phyloP scores from a whole-genome alignment of 2,113 vertebrate species.

The Leucopsar rothschildi region DNA sequence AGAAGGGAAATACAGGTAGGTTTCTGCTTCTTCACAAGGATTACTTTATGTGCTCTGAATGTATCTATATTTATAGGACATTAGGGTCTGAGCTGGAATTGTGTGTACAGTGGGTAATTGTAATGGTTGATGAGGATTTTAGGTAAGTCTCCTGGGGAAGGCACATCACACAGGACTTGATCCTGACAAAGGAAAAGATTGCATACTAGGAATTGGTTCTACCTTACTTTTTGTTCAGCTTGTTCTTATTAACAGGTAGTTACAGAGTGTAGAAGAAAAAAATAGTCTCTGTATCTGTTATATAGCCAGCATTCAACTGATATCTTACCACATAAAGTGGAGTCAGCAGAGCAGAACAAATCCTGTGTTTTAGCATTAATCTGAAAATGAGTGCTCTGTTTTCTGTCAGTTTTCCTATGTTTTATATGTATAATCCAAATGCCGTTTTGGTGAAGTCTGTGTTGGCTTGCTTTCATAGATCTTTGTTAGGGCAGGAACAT shows the following conservation, averaged over 20 bases:
- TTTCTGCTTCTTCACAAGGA: neutral
- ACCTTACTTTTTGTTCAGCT: neutral
- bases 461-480: neutral
- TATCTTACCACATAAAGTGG: neutral
- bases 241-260: neutral
- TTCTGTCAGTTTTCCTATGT: neutral
- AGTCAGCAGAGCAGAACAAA: neutral
- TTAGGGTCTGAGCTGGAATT: neutral
- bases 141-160: neutral
- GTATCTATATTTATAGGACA: neutral
- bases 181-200: neutral
- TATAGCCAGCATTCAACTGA: neutral
- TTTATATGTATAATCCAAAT: neutral
- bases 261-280: neutral
- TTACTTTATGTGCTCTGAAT: neutral
- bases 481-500: conserved; percentile 14
- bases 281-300: neutral
- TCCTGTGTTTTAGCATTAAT: neutral
- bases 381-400: neutral
- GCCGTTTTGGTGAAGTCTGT: conserved; percentile 5
- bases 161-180: neutral
- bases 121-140: neutral
- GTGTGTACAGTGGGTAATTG: neutral
- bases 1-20: neutral
- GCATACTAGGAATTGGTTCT: neutral